These are phyloP conservation scores for Rhorus exstirpatorius DNA, from an alignment of 2,888 invertebrate species.

Conservation along the genomic window DNA sequence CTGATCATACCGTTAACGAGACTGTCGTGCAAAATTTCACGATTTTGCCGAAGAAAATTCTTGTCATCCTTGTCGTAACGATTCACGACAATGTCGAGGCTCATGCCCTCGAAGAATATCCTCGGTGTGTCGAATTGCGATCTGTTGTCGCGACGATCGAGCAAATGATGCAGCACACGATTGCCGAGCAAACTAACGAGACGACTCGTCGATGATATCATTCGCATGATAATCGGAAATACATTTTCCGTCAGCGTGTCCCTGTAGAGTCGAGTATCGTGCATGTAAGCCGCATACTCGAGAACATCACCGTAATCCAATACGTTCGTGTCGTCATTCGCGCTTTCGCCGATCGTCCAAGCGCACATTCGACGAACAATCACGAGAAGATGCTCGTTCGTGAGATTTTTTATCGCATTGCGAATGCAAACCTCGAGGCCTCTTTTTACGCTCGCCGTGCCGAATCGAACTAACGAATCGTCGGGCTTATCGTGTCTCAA, in stretches of 20 bases:
- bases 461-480: too few relatives aligned
- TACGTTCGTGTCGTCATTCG: constrained; percentile 86
- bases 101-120: constrained; percentile 86
- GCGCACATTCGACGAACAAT: constrained; percentile 87
- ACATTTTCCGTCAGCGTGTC: constrained; percentile 86
- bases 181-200: constrained; percentile 87
- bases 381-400: constrained; percentile 86
- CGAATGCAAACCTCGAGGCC: constrained; percentile 88
- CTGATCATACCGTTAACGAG: constrained; percentile 85
- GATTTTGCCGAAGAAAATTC: constrained; percentile 86
- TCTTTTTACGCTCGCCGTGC: too few relatives aligned
- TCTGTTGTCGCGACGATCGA: constrained; percentile 88
- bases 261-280: constrained; percentile 85
- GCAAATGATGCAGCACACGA: constrained; percentile 87
- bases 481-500: too few relatives aligned
- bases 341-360: too few relatives aligned
- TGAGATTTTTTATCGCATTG: constrained; percentile 87
- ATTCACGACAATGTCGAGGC: constrained; percentile 86
- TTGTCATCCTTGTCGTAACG: constrained; percentile 86
- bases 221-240: constrained; percentile 86
- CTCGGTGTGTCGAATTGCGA: constrained; percentile 86
- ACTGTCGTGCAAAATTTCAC: constrained; percentile 86
- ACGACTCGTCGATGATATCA: constrained; percentile 86
- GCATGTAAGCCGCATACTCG: constrained; percentile 87
- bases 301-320: constrained; percentile 87